Base-by-base conservation (phyloP, 1,140 invertebrate genomes). In the Bombus balteatus region DNA sequence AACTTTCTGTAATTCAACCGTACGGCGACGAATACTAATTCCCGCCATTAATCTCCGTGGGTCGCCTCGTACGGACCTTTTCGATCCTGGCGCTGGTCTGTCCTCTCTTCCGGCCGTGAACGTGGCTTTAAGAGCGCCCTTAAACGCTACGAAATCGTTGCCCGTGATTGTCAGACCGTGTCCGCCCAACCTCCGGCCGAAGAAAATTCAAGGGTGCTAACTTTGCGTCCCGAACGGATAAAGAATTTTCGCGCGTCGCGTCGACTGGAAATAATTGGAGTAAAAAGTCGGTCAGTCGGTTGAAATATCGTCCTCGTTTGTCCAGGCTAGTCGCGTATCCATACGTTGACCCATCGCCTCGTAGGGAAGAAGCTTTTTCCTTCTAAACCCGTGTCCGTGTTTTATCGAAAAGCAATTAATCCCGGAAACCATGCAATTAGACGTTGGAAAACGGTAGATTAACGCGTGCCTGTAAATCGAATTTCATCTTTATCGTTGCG, bases 11-110 rank as follows among this genome's bases (percentile, higher is more conserved):
- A 92, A 92, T 92, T 92, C 91, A 88, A 92, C 90, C 89, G 90
- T 94, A 93, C 90, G 91, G 88, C 89, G 92, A 92, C 92, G 93
- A 94, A 94, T 94, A 94, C 92, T 94, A 94, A 94, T 94, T 93
- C 81, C 83, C 82, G 72, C 86, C 92, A 93, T 94, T 93, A 93
- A 93, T 94, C 93, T 93, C 88, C 71, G 70, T 65, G 87, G 88
- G 88, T 91, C 90, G 91, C 85, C 89, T 91, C 92, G 87, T 87
- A 81, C 87, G 83, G 86, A 83, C 86, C 82, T 88, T 81, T 73
- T 88, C 82, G 86, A 88, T 81, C 77, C 85, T 43, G 81, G 41
- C 86, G 90, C 90, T 85, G 85, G 85, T 90, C 89, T 85, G 86
- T 81, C 84, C 83, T 84, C 87, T 89, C 85, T 87, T 87, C 76